Evolutionary conservation across 1,140 invertebrate genomes (phyloP).

Genomic region (Matsumurasca onukii): DNA sequence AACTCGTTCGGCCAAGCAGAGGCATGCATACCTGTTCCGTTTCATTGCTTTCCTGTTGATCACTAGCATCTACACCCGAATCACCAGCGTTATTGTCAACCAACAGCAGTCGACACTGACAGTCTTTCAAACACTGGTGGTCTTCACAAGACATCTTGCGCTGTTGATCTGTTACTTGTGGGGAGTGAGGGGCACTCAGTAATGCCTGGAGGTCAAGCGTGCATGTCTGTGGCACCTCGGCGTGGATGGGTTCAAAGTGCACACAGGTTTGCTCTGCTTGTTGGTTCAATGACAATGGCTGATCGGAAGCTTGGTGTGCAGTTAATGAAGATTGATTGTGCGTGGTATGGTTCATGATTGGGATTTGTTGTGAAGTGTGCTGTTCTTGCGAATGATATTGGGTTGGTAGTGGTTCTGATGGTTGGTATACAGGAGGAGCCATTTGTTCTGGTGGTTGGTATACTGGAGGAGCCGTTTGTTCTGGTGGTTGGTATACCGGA

Average conservation of each 20-base stretch:
- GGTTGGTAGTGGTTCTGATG: too few relatives aligned
- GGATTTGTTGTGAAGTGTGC: too few relatives aligned
- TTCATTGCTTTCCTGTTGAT: neutral
- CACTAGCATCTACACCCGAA: neutral
- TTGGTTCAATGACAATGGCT: too few relatives aligned
- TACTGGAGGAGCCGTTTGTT: too few relatives aligned
- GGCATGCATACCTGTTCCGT: constrained; percentile 19
- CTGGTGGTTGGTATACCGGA: too few relatives aligned
- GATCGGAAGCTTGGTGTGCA: too few relatives aligned
- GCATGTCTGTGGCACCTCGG: neutral
- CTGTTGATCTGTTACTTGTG: neutral
- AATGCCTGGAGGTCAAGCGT: neutral
- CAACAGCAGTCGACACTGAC: constrained; percentile 9
- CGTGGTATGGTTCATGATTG: too few relatives aligned
- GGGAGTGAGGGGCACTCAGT: constrained; percentile 14
- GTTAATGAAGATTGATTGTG: too few relatives aligned
- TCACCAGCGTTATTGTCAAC: neutral
- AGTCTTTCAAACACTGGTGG: constrained; percentile 1
- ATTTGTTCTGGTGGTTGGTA: too few relatives aligned
- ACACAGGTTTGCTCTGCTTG: too few relatives aligned
- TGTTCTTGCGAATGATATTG: too few relatives aligned
- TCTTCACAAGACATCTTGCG: constrained; percentile 21
- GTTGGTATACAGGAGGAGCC: too few relatives aligned
- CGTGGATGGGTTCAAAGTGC: neutral
- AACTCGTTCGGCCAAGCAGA: constrained; percentile 5